Conservation (phyloP, 2,113 vertebrate species). For the Phrynosoma platyrhinos region DNA sequence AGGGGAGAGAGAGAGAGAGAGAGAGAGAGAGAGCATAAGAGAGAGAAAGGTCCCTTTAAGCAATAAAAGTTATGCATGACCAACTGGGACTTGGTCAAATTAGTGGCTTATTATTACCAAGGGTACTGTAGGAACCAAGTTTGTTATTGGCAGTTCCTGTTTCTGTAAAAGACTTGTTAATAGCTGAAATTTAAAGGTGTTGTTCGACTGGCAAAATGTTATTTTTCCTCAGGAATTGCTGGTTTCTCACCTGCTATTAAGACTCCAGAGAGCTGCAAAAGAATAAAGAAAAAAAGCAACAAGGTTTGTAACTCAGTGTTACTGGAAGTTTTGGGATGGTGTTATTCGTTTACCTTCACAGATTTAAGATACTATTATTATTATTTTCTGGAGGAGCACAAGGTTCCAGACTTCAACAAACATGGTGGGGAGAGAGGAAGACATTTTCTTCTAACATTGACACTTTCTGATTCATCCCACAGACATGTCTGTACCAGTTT, state of each 20-base stretch:
- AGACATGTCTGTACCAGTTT: background rate
- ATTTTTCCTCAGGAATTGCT: constrained; percentile 74
- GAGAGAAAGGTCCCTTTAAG: constrained; percentile 51
- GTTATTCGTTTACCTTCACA: rapidly evolving
- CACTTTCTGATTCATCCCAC: background rate
- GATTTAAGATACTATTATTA: background rate
- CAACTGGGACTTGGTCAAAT: constrained; percentile 77
- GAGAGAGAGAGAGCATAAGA: background rate
- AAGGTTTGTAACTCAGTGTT: constrained; percentile 19
- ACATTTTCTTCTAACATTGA: too few species aligned
- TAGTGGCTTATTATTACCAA: constrained; percentile 80
- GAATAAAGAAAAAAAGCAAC: background rate
- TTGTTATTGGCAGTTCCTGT: constrained; percentile 77
- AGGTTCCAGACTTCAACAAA: background rate
- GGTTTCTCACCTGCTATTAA: constrained; percentile 67
- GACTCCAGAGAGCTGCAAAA: constrained; percentile 57
- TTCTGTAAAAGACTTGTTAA: constrained; percentile 77
- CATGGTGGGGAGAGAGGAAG: background rate
- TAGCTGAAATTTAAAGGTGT: constrained; percentile 76
- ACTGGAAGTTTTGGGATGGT: background rate
- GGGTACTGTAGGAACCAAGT: constrained; percentile 77
- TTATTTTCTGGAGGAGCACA: too few species aligned
- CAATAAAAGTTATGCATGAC: constrained; percentile 63
- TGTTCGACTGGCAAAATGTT: constrained; percentile 72
- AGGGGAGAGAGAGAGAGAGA: background rate